Evolutionary conservation across 2,888 invertebrate genomes (phyloP).

Genomic region (Tuberolachnus salignus): DNA sequence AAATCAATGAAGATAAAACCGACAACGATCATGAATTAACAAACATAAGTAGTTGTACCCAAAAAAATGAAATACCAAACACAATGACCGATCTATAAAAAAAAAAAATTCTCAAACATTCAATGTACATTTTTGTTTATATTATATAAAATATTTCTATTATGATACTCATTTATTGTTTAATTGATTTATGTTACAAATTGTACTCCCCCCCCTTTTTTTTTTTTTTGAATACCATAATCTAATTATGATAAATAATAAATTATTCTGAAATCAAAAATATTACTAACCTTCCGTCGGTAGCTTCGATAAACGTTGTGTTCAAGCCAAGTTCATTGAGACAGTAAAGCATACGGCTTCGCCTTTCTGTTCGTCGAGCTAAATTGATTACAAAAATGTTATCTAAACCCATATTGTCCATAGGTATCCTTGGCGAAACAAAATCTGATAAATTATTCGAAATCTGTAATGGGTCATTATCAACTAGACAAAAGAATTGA

Average conservation of each 20-base stretch:
- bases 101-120: background rate
- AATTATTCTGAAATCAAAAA: background rate
- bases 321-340: constrained; percentile 83
- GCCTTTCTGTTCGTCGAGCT: constrained; percentile 78
- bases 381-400: constrained; percentile 93
- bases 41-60: constrained; percentile 5
- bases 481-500: constrained; percentile 23
- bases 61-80: constrained; percentile 21
- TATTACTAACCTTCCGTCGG: constrained; percentile 81
- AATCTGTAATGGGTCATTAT: constrained; percentile 34
- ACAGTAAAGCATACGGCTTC: constrained; percentile 77
- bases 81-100: constrained; percentile 31
- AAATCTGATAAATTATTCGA: constrained; percentile 40
- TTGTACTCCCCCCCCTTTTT: constrained; percentile 3
- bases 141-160: constrained; percentile 5
- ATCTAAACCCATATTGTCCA: constrained; percentile 75
- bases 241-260: no score
- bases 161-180: background rate
- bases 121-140: constrained; percentile 15
- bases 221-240: background rate
- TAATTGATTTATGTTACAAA: background rate
- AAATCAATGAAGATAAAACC: constrained; percentile 12
- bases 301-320: constrained; percentile 77
- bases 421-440: constrained; percentile 61
- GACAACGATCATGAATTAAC: constrained; percentile 18